Evolutionary conservation across 2,797 vertebrate genomes (phyloP).

Genomic region (Pampus argenteus): DNA sequence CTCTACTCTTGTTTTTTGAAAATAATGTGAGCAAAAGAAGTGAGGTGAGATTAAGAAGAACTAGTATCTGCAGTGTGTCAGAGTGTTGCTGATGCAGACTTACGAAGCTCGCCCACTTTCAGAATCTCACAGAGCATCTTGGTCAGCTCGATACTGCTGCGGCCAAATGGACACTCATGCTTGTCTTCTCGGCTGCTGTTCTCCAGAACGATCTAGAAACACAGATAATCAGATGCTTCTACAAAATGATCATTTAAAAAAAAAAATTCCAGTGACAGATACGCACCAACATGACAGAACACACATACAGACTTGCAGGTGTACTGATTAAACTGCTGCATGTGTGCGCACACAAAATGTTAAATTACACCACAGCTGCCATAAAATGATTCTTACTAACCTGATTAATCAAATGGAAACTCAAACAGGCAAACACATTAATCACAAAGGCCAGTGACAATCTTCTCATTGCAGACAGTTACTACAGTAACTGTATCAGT

Average conservation of each 20-base stretch:
- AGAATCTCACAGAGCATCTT: constrained; percentile 99
- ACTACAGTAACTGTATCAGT: neutral
- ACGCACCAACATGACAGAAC: neutral
- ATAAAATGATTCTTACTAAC: constrained; percentile 6
- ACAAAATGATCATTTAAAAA: no score
- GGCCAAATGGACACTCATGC: constrained; percentile 97
- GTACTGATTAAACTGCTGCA: constrained; percentile 9
- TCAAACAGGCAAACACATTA: neutral
- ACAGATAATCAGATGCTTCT: constrained; percentile 9
- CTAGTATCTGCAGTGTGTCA: neutral
- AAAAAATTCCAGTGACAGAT: no score
- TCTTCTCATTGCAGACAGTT: neutral
- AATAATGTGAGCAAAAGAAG: neutral
- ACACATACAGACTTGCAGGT: constrained; percentile 9
- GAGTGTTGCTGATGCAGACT: constrained; percentile 79
- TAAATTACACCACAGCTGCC: constrained; percentile 14
- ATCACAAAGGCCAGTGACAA: neutral
- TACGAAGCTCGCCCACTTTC: constrained; percentile 98
- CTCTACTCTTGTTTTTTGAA: constrained; percentile 9
- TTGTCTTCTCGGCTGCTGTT: constrained; percentile 99
- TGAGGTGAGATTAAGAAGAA: constrained; percentile 1
- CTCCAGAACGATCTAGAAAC: constrained; percentile 94
- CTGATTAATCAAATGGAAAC: constrained; percentile 6
- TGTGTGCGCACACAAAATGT: neutral
- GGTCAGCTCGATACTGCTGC: constrained; percentile 98